Evolutionary conservation across 2,113 vertebrate genomes (phyloP).

Genomic region (Helogale parvula): DNA sequence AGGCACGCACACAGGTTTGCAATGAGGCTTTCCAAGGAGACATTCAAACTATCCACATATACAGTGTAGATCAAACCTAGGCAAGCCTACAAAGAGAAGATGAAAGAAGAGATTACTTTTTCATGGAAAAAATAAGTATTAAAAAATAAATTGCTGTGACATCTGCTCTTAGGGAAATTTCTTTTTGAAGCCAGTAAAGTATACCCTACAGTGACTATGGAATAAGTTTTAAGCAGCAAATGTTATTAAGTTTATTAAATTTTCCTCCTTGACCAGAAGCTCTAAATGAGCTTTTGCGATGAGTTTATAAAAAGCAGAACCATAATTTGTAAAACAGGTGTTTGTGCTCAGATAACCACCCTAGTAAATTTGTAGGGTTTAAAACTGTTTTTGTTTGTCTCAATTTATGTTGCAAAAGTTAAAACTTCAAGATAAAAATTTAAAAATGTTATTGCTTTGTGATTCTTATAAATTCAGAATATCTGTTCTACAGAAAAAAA

Average conservation of each 20-base stretch:
- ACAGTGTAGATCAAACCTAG: conserved; percentile 97
- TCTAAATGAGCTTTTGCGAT: conserved; percentile 58
- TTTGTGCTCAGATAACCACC: conserved; percentile 43
- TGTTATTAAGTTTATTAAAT: conserved; percentile 66
- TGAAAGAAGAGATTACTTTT: background rate
- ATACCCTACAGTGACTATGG: background rate
- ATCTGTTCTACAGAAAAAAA: conserved; percentile 45
- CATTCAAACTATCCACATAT: conserved; percentile 94
- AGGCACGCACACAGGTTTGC: conserved; percentile 95
- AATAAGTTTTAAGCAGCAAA: conserved; percentile 57
- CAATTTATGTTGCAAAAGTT: background rate
- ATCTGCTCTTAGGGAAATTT: conserved; percentile 45
- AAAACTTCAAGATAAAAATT: conserved; percentile 55
- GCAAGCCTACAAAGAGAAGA: conserved; percentile 91
- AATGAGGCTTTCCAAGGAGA: conserved; percentile 94
- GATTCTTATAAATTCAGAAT: conserved; percentile 50
- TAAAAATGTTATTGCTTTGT: conserved; percentile 31
- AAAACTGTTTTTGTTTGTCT: conserved; percentile 47
- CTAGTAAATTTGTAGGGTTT: conserved; percentile 24
- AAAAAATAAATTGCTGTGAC: conserved; percentile 28
- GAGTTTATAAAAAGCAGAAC: conserved; percentile 70
- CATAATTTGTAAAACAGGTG: conserved; percentile 64
- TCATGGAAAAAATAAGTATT: conserved; percentile 45
- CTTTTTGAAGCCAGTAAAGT: conserved; percentile 46
- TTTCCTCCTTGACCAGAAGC: conserved; percentile 54